Evolutionary conservation across 2,888 invertebrate species (phyloP), one percentile per base, ranked within the genome.

Genomic region (Drosophila infuscata): DNA sequence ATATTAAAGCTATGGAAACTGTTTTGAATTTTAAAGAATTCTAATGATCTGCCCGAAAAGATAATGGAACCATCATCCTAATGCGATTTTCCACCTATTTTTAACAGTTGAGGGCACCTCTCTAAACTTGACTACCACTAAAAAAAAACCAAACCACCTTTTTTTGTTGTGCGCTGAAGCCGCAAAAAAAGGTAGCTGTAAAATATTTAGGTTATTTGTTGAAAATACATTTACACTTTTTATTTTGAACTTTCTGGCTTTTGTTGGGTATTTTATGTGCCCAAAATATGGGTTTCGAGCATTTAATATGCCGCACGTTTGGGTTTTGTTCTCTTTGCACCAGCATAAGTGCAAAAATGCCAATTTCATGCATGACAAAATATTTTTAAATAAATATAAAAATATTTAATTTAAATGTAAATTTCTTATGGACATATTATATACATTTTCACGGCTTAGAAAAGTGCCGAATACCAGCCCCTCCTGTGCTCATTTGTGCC

Each of bases 391-490:
- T 83, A 87, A 63, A 70, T 76, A 81, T 72, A 76, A 72, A 70
- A 83, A 85, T 82, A 82, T 89, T 88, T 89, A 79, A 88, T 88
- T 87, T 85, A 89, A 79, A 87, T 87, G 87, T 88, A 83, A 89
- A 87, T 87, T 83, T 78, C 52, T 64, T 66, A 59, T 58, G 53
- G 71, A 59, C 59, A 70, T 69, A 74, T 69, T 56, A 17, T 30
- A 11, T 51, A 69, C 43, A 74, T 78, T 49, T 49, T 57, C 65
- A 69, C 56, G 73, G 58, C 41, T 64, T 58, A 63, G 53, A 53
- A 56, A 32, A 51, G 32, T 33, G n/a, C 15, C 2, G 46, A 48
- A 25, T 32, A 15, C 8, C 43, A 25, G 1, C 20, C 20, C 12
- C 32, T 15, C 41, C 49, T 29, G 12, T 15, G 43, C 51, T 61